Evolutionary conservation across 2,888 invertebrate genomes (phyloP).

Genomic region (Cryptocephalus primarius): DNA sequence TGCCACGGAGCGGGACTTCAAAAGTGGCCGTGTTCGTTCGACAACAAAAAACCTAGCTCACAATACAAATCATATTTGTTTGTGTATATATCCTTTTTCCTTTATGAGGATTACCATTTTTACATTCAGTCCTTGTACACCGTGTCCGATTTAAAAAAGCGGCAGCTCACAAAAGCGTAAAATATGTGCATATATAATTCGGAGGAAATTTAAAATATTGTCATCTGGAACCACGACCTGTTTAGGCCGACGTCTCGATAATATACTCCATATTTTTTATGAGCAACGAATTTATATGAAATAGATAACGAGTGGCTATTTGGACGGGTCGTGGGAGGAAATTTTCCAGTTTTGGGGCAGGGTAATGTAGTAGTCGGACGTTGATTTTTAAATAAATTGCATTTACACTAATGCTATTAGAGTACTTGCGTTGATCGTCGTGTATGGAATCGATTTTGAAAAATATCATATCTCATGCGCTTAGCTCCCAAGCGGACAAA

Average conservation of each 20-base stretch:
- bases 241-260: slow-evolving; percentile 25
- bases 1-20: slow-evolving; percentile 6
- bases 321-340: too few relatives aligned
- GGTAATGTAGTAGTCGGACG: too few relatives aligned
- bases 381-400: too few relatives aligned
- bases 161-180: slow-evolving; percentile 28
- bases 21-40: slow-evolving; percentile 9
- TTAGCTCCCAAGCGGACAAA: too few relatives aligned
- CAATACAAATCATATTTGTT: slow-evolving; percentile 25
- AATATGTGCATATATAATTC: slow-evolving; percentile 31
- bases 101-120: slow-evolving; percentile 22
- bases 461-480: too few relatives aligned
- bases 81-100: slow-evolving; percentile 22
- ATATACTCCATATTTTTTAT: slow-evolving; percentile 21
- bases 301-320: too few relatives aligned
- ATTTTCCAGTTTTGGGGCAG: too few relatives aligned
- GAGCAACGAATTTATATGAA: too few relatives aligned
- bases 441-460: too few relatives aligned
- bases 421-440: too few relatives aligned
- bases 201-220: slow-evolving; percentile 30
- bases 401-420: too few relatives aligned
- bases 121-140: slow-evolving; percentile 23
- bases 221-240: slow-evolving; percentile 27
- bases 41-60: slow-evolving; percentile 7
- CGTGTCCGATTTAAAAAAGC: slow-evolving; percentile 23